These are phyloP conservation scores for Pocillopora grandis DNA, from an alignment of 92 coral and sea anemone genomes.

Conservation along the genomic window DNA sequence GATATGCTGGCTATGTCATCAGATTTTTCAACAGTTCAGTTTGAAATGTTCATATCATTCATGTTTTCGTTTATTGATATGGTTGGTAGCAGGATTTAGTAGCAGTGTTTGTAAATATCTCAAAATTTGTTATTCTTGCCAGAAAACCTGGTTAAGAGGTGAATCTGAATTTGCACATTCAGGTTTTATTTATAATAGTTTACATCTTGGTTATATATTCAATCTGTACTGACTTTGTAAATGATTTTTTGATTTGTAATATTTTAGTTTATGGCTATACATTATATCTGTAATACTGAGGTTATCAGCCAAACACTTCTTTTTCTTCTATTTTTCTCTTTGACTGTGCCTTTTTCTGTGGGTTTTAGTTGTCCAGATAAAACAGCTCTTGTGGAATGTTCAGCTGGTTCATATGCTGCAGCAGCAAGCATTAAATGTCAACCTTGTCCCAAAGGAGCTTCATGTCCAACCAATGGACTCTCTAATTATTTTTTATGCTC, in stretches of 20 bases:
- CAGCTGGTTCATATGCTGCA: conserved; percentile 69
- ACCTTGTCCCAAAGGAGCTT: conserved; percentile 61
- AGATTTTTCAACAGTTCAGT: not conserved
- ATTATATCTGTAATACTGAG: not conserved
- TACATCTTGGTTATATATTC: too few species aligned
- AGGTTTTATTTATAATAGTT: not conserved
- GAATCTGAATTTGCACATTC: too few species aligned
- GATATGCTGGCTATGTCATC: too few species aligned
- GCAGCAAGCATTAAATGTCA: conserved; percentile 57
- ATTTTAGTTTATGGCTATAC: not conserved
- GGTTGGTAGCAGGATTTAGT: too few species aligned
- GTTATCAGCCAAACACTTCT: not conserved
- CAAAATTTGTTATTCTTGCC: too few species aligned
- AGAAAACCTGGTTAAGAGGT: too few species aligned
- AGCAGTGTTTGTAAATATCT: too few species aligned
- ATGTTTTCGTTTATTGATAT: not conserved
- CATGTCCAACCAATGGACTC: conserved; percentile 50
- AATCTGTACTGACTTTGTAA: too few species aligned
- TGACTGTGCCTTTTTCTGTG: conserved; percentile 4
- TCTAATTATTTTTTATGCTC: conserved; percentile 63
- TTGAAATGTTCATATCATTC: not conserved
- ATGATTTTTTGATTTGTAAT: too few species aligned
- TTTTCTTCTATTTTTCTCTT: not conserved
- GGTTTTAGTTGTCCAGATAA: conserved; percentile 64
- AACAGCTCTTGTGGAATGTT: conserved; percentile 58